Evolutionary conservation across 2,797 vertebrate genomes (phyloP).

Genomic region (Australoheros facetus): DNA sequence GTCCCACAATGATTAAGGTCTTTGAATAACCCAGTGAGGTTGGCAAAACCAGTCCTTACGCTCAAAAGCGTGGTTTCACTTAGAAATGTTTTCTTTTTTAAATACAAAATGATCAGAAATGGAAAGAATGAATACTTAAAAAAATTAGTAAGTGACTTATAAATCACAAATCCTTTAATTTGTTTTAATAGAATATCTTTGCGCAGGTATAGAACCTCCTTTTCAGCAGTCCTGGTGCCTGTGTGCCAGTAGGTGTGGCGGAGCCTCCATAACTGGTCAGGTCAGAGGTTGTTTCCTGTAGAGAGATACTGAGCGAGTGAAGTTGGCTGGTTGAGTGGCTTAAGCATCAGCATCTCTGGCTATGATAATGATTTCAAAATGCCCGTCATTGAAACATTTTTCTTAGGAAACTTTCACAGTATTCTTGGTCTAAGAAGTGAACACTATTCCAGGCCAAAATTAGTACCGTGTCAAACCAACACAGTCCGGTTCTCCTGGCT

Average conservation of each 20-base stretch:
- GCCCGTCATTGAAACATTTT: not conserved
- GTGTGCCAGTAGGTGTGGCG: not conserved
- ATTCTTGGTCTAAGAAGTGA: not conserved
- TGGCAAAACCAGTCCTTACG: too few species aligned
- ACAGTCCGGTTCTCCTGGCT: too few species aligned
- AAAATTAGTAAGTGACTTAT: not conserved
- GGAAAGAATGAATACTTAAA: too few species aligned
- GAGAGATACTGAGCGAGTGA: not conserved
- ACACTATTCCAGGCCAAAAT: not conserved
- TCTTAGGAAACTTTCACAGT: not conserved
- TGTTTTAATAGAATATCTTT: not conserved
- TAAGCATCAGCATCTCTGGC: not conserved
- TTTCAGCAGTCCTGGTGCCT: not conserved
- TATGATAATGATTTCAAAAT: not conserved
- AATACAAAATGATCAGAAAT: not conserved
- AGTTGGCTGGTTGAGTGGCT: not conserved
- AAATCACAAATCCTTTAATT: not conserved
- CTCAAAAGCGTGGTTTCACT: not conserved
- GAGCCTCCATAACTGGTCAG: not conserved
- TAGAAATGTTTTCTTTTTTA: not conserved
- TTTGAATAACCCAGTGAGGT: not conserved
- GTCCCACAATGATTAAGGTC: not conserved
- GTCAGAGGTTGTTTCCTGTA: not conserved
- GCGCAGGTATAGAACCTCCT: not conserved
- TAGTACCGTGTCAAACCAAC: too few species aligned